phyloP scores from a whole-genome alignment of 2,113 vertebrate species.

The Condylura cristata region DNA sequence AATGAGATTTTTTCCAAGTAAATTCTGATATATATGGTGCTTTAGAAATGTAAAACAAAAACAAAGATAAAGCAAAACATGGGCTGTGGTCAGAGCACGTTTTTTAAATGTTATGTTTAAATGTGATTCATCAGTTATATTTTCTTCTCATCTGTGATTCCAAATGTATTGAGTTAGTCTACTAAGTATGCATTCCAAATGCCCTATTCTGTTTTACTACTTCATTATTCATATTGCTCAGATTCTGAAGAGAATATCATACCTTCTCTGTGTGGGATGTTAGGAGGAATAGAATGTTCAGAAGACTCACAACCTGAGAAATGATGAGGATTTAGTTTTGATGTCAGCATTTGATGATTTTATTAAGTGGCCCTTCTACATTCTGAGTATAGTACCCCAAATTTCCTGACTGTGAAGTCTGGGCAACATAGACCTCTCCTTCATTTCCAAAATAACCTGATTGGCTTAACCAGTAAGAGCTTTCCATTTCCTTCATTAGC shows the following conservation, averaged over 20 bases:
- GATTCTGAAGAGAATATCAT: background rate
- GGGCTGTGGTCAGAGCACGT: background rate
- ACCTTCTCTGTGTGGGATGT: background rate
- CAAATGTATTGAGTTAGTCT: background rate
- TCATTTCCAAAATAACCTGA: background rate
- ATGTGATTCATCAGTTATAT: background rate
- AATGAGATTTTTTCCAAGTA: background rate
- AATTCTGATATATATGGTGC: background rate
- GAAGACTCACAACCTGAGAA: background rate
- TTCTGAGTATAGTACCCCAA: background rate
- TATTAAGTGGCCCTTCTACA: background rate
- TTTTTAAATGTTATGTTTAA: constrained; percentile 30
- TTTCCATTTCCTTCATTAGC: background rate
- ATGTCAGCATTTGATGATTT: background rate
- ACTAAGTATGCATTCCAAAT: background rate
- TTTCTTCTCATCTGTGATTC: constrained; percentile 15
- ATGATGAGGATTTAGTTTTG: background rate
- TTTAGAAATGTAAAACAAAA: background rate
- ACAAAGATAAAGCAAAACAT: background rate
- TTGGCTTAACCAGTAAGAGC: background rate
- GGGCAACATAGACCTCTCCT: background rate
- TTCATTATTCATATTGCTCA: background rate
- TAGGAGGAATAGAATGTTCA: background rate
- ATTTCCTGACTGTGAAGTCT: background rate
- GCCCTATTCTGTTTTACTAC: background rate